Conservation (phyloP, 2,797 vertebrate genomes). For the Monodelphis domestica region DNA sequence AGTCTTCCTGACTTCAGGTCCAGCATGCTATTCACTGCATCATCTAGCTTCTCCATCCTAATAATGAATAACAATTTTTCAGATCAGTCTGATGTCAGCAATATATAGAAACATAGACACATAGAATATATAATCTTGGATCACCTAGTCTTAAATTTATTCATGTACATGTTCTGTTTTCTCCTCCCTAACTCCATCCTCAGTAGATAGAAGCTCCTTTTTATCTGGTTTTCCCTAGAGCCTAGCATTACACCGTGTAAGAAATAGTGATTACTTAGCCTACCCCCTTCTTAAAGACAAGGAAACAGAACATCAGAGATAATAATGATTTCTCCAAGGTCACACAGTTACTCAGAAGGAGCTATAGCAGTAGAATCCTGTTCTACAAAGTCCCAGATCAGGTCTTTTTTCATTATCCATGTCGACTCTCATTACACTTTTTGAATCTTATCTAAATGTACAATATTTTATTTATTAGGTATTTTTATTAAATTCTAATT, state of each 20-base stretch:
- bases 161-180: neutral
- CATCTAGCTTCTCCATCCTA: no score
- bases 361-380: accelerated
- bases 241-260: neutral
- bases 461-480: neutral
- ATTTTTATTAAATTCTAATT: neutral
- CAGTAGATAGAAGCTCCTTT: neutral
- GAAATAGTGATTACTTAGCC: neutral
- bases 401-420: neutral
- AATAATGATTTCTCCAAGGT: neutral
- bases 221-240: neutral
- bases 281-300: neutral
- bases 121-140: no score
- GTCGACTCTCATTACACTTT: neutral
- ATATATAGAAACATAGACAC: neutral
- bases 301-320: neutral
- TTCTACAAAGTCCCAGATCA: accelerated
- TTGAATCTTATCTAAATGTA: neutral
- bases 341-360: accelerated
- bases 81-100: no score
- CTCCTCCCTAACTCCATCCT: neutral
- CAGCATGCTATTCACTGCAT: no score
- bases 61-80: no score
- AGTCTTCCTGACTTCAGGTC: no score
- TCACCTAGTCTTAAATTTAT: neutral